These are phyloP conservation scores for Pitangus sulphuratus DNA, from an alignment of 2,797 vertebrate species.

Conservation along the genomic window DNA sequence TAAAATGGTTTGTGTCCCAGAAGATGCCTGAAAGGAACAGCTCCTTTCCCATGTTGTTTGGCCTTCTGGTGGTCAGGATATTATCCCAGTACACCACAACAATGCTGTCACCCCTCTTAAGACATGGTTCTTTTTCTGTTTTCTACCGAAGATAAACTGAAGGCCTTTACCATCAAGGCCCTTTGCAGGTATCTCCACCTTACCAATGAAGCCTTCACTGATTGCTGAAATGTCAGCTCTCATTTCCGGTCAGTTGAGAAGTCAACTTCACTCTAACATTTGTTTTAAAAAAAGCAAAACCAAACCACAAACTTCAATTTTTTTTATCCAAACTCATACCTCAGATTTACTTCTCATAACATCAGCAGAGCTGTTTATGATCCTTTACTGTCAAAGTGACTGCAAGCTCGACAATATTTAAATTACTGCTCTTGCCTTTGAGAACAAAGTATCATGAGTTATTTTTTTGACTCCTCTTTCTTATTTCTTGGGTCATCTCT, in stretches of 20 bases:
- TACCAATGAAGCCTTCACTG: background rate
- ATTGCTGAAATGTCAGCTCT: background rate
- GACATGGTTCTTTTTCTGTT: background rate
- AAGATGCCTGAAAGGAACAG: background rate
- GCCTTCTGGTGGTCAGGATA: background rate
- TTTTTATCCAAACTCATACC: background rate
- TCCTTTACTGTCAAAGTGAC: background rate
- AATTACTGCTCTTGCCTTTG: background rate
- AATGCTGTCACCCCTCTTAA: background rate
- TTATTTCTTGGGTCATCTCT: background rate
- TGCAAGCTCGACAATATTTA: background rate
- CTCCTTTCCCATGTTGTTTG: background rate
- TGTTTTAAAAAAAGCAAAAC: rapidly evolving
- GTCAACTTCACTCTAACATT: background rate
- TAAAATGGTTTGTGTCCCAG: background rate
- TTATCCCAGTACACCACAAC: background rate
- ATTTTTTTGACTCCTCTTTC: background rate
- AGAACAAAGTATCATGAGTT: background rate
- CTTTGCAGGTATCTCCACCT: background rate
- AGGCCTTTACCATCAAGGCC: background rate
- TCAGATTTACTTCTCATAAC: background rate
- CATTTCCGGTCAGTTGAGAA: background rate
- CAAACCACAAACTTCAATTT: background rate
- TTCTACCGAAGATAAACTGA: background rate
- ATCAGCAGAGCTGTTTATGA: background rate